Percentiles rank a stretch among this genome's conserved stretches.
Evolutionary conservation across 2,888 invertebrate species (phyloP).

Genomic region (Zootermopsis nevadensis): DNA sequence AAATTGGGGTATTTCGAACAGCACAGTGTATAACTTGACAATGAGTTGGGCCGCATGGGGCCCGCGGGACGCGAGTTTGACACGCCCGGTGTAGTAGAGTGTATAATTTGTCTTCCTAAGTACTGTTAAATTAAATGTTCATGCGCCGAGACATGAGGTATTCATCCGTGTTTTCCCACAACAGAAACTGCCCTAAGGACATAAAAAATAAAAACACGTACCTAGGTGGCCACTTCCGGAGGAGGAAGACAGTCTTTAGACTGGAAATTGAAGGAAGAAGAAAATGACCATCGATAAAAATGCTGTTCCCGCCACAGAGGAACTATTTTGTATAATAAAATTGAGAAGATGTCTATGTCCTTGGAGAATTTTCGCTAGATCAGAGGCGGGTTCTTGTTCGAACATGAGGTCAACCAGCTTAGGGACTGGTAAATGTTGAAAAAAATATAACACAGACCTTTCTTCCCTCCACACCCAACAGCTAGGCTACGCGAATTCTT

Average conservation of each 20-base stretch:
- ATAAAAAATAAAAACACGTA: not conserved
- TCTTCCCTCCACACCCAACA: too few relatives aligned
- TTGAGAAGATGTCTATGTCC: not conserved
- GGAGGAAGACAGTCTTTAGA: constrained; percentile 32
- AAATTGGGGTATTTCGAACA: too few relatives aligned
- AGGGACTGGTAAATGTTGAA: not conserved
- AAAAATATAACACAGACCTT: not conserved
- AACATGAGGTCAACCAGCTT: constrained; percentile 5
- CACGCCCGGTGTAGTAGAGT: too few relatives aligned
- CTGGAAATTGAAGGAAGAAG: not conserved
- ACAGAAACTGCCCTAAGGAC: not conserved
- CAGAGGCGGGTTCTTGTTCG: not conserved
- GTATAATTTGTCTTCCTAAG: too few relatives aligned
- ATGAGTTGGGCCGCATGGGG: too few relatives aligned
- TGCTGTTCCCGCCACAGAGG: not conserved
- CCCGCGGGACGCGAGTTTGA: too few relatives aligned
- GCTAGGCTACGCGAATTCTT: too few relatives aligned
- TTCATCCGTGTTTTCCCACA: constrained; percentile 1
- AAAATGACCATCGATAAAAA: constrained; percentile 19
- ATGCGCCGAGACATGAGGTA: not conserved
- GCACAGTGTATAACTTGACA: too few relatives aligned
- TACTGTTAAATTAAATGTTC: too few relatives aligned
- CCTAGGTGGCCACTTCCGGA: constrained; percentile 40
- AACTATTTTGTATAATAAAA: not conserved
- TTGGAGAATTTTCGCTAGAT: not conserved